phyloP scores from a whole-genome alignment of 2,113 vertebrate genomes.

The Vimba vimba region DNA sequence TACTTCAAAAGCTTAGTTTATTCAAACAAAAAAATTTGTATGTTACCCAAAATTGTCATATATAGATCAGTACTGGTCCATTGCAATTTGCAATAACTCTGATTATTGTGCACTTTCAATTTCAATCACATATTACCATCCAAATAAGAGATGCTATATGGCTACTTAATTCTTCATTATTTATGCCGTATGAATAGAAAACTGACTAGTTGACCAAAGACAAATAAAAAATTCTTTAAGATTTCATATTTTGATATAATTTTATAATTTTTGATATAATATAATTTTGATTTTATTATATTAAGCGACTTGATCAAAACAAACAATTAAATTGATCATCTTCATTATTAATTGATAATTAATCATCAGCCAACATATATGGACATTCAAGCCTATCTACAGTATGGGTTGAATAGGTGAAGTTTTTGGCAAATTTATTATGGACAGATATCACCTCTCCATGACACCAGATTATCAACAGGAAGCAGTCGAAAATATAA shows the following conservation, averaged over 20 bases:
- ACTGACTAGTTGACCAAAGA: too few species aligned
- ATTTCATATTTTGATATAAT: not conserved
- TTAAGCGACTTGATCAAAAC: not conserved
- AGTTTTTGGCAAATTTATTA: not conserved
- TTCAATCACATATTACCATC: not conserved
- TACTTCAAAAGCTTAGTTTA: not conserved
- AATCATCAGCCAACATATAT: not conserved
- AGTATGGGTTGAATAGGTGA: not conserved
- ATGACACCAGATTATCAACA: not conserved
- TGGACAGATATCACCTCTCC: not conserved
- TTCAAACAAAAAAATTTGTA: not conserved
- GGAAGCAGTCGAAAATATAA: not conserved
- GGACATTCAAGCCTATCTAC: not conserved
- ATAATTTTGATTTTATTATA: too few species aligned
- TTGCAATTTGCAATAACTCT: not conserved
- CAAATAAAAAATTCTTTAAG: not conserved
- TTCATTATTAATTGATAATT: not conserved
- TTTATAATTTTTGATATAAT: too few species aligned
- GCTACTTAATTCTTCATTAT: too few species aligned
- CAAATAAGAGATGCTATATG: too few species aligned
- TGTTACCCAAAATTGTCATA: not conserved
- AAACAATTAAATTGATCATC: not conserved
- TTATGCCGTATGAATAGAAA: too few species aligned
- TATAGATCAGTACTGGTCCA: not conserved
- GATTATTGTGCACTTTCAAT: not conserved